These are phyloP conservation scores for Schizopygopsis malacanthus DNA, from an alignment of 2,797 vertebrate species.

Conservation along the genomic window DNA sequence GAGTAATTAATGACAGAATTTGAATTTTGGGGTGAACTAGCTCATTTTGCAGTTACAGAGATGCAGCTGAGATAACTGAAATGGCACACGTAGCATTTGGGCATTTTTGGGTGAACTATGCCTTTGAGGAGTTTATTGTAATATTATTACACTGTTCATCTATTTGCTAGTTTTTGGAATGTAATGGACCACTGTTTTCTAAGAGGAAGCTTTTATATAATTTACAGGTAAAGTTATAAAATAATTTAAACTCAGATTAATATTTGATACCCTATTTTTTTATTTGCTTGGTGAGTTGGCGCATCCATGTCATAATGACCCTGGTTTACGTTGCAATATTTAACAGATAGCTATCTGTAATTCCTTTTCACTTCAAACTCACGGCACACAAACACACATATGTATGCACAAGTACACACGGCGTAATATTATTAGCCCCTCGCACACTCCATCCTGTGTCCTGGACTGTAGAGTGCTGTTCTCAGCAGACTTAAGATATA, in stretches of 20 bases:
- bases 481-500: conserved; percentile 79
- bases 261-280: background rate
- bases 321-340: background rate
- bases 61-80: no score
- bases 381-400: conserved; percentile 4
- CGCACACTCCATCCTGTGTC: conserved; percentile 21
- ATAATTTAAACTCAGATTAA: background rate
- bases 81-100: no score
- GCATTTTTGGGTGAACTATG: no score
- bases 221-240: background rate
- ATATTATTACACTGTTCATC: background rate
- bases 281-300: background rate
- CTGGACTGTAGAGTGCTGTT: conserved; percentile 62
- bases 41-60: no score
- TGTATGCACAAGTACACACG: background rate
- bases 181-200: background rate
- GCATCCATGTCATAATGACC: background rate
- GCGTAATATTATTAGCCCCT: background rate
- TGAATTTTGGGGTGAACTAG: no score
- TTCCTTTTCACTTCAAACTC: background rate
- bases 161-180: background rate
- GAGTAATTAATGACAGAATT: no score
- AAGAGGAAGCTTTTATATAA: background rate
- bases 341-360: background rate
- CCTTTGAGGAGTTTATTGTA: background rate